phyloP scores from a whole-genome alignment of 2,797 vertebrate genomes.

The Knipowitschia caucasica region DNA sequence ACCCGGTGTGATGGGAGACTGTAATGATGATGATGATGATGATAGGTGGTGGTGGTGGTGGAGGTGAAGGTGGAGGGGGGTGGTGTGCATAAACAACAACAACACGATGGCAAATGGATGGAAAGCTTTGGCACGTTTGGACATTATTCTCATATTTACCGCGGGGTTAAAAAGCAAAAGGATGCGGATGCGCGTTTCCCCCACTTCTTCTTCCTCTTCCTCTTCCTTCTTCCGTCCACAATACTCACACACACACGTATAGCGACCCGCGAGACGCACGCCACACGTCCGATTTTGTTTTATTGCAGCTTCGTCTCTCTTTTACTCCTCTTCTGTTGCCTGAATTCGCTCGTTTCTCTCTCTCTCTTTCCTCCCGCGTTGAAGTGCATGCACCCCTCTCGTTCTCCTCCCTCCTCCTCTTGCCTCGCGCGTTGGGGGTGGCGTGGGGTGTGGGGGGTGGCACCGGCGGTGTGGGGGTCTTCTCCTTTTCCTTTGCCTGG shows the following conservation, averaged over 20 bases:
- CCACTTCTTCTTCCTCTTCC: constrained; percentile 73
- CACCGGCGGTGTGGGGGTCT: too few species aligned
- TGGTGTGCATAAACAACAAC: constrained; percentile 71
- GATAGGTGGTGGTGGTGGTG: constrained; percentile 65
- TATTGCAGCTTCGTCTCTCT: constrained; percentile 85
- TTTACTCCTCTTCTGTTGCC: constrained; percentile 69
- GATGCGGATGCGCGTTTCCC: constrained; percentile 61
- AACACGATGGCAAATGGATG: constrained; percentile 59
- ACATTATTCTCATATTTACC: constrained; percentile 86
- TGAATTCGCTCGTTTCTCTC: constrained; percentile 54
- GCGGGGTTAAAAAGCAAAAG: constrained; percentile 88
- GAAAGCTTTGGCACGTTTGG: constrained; percentile 24
- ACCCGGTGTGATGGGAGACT: constrained; percentile 64
- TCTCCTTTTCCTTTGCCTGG: constrained; percentile 70
- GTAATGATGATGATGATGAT: constrained; percentile 75
- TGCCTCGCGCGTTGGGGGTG: constrained; percentile 38
- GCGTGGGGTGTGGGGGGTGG: too few species aligned
- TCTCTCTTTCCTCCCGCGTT: constrained; percentile 45
- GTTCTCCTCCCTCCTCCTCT: constrained; percentile 58
- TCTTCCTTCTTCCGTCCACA: constrained; percentile 75
- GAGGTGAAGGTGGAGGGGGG: constrained; percentile 68
- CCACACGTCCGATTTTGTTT: constrained; percentile 91
- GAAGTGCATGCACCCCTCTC: constrained; percentile 72
- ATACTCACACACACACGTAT: constrained; percentile 97
- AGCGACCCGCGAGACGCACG: constrained; percentile 84